These are phyloP conservation scores for Stylophora pistillata DNA, from an alignment of 64 coral and sea anemone species.

Conservation along the genomic window DNA sequence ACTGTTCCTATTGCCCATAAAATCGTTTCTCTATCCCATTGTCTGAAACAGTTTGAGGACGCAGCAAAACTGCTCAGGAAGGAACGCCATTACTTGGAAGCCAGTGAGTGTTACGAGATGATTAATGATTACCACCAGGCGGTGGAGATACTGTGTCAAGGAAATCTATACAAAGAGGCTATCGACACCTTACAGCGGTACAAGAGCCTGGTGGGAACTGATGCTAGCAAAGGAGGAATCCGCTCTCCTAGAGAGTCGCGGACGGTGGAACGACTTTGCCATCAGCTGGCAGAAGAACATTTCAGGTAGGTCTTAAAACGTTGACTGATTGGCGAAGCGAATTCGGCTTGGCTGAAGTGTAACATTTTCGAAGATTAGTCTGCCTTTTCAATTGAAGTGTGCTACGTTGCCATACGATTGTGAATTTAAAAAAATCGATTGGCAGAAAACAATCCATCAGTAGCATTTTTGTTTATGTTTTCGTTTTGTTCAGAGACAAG, in stretches of 20 bases:
- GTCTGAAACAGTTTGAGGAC: constrained; percentile 62
- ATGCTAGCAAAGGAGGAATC: constrained; percentile 32
- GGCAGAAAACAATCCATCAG: too few species aligned
- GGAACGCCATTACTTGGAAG: constrained; percentile 56
- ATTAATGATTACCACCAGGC: constrained; percentile 75
- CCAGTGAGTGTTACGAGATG: constrained; percentile 76
- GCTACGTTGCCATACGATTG: too few species aligned
- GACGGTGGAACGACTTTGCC: constrained; percentile 55
- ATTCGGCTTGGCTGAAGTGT: background rate
- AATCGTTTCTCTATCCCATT: background rate
- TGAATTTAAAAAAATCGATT: too few species aligned
- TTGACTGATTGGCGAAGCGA: background rate
- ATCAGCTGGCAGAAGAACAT: constrained; percentile 59
- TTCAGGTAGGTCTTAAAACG: constrained; percentile 29
- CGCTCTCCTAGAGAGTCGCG: constrained; percentile 49
- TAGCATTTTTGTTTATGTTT: too few species aligned
- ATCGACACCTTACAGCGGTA: constrained; percentile 73
- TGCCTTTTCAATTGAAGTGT: too few species aligned
- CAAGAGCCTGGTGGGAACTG: constrained; percentile 49
- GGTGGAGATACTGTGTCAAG: constrained; percentile 68
- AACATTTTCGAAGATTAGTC: background rate
- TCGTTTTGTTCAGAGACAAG: too few species aligned
- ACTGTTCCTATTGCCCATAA: background rate
- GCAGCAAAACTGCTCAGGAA: constrained; percentile 58
- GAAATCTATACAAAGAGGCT: constrained; percentile 66